These are phyloP conservation scores for Eulemur macaco DNA, from an alignment of 2,113 vertebrate species.

Conservation along the genomic window DNA sequence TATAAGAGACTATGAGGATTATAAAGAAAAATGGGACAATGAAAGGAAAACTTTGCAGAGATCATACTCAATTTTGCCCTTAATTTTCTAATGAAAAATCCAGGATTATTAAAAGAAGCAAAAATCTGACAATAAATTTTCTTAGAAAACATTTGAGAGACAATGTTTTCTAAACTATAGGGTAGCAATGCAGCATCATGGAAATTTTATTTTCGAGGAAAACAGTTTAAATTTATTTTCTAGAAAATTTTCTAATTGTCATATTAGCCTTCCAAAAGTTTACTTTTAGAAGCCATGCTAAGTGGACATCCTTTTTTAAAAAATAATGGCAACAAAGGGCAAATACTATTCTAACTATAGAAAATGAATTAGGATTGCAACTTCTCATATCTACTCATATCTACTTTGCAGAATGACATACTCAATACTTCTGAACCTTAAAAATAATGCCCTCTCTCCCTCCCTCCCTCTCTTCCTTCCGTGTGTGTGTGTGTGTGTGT, in stretches of 20 bases:
- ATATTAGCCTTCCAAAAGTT: not conserved
- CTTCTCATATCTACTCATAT: not conserved
- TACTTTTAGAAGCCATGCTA: not conserved
- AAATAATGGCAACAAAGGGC: not conserved
- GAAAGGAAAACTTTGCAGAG: not conserved
- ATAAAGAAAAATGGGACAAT: not conserved
- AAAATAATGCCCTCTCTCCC: not conserved
- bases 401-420: not conserved
- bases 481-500: not conserved
- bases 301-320: not conserved
- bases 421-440: not conserved
- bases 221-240: not conserved
- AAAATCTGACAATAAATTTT: not conserved
- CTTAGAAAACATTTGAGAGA: not conserved
- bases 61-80: not conserved
- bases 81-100: not conserved
- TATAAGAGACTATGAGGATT: not conserved
- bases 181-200: rapidly evolving
- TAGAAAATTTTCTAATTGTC: not conserved
- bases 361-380: not conserved
- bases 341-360: not conserved
- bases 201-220: not conserved
- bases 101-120: not conserved
- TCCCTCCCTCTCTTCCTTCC: no score
- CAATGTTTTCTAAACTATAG: not conserved